A percentile compares a stretch with the other conserved stretches of the same genome.
These are phyloP conservation scores for Orthosia gracilis DNA, from an alignment of 2,888 invertebrate genomes.

Conservation along the genomic window DNA sequence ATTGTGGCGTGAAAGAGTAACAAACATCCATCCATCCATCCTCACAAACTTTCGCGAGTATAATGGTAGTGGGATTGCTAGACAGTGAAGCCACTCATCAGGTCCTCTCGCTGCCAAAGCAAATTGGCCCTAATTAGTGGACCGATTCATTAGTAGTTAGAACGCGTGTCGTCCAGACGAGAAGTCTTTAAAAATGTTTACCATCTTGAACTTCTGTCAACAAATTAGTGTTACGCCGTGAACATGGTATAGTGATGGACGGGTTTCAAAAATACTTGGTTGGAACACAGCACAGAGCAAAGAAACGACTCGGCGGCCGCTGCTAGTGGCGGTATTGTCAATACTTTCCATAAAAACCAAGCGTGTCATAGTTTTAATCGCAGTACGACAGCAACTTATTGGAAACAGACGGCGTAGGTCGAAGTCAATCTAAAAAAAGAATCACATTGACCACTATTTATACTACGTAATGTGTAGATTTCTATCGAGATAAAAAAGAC, in stretches of 20 bases:
- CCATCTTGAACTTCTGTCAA: conserved; percentile 69
- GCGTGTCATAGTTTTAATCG: neutral
- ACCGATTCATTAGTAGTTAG: conserved; percentile 49
- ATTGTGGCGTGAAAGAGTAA: too few species aligned
- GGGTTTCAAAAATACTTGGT: conserved; percentile 42
- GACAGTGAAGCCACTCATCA: conserved; percentile 6
- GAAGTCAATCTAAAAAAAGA: too few species aligned
- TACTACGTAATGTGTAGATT: too few species aligned
- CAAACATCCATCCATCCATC: too few species aligned
- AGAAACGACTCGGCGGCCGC: neutral
- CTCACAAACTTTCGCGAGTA: too few species aligned
- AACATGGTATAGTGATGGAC: conserved; percentile 48
- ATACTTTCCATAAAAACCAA: neutral
- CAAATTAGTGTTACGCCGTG: conserved; percentile 71
- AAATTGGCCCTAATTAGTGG: conserved; percentile 48
- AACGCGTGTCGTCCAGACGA: conserved; percentile 44
- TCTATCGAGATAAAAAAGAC: too few species aligned
- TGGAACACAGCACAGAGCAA: conserved; percentile 2
- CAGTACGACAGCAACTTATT: too few species aligned
- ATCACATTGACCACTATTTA: too few species aligned
- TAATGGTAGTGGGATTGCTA: too few species aligned
- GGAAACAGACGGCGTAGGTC: too few species aligned
- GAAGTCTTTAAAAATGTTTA: conserved; percentile 64
- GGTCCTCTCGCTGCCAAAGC: conserved; percentile 21
- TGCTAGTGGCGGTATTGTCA: neutral